Evolutionary conservation across 2,888 invertebrate species (phyloP).

Genomic region (Heteropelma amictum): DNA sequence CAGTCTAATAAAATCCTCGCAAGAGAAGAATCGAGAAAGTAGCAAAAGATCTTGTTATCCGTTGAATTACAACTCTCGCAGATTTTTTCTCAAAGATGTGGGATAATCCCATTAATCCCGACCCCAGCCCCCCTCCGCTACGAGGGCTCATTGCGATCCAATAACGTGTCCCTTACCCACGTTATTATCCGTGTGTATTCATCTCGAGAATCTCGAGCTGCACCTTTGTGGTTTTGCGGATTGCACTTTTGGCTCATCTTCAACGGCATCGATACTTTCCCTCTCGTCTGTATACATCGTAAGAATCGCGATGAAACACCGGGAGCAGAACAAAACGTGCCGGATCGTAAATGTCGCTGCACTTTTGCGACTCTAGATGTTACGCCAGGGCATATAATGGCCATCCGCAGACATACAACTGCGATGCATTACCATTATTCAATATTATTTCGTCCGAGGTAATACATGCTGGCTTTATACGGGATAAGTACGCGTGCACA

Average conservation of each 20-base stretch:
- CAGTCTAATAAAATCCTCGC: not conserved
- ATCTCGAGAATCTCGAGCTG: conserved; percentile 33
- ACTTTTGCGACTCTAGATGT: conserved; percentile 50
- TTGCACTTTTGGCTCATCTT: conserved; percentile 33
- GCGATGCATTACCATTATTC: no score
- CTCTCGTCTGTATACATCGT: conserved; percentile 35
- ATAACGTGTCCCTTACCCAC: conserved; percentile 31
- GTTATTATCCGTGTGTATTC: not conserved
- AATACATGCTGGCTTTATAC: no score
- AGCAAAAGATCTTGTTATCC: conserved; percentile 3
- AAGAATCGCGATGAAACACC: conserved; percentile 42
- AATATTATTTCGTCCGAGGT: no score
- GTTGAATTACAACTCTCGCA: conserved; percentile 33
- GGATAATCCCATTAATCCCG: conserved; percentile 30
- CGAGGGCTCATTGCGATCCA: conserved; percentile 27
- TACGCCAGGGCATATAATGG: conserved; percentile 45
- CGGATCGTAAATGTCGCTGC: conserved; percentile 53
- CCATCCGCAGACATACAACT: conserved; percentile 23
- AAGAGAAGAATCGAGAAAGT: not conserved
- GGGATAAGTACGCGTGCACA: no score
- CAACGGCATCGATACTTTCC: conserved; percentile 51
- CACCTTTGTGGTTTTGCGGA: conserved; percentile 42
- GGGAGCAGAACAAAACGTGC: conserved; percentile 48
- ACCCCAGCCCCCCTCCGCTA: conserved; percentile 42
- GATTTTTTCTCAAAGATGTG: conserved; percentile 37